Conservation (phyloP, 1,140 invertebrate species). For the Micrasema longulum region DNA sequence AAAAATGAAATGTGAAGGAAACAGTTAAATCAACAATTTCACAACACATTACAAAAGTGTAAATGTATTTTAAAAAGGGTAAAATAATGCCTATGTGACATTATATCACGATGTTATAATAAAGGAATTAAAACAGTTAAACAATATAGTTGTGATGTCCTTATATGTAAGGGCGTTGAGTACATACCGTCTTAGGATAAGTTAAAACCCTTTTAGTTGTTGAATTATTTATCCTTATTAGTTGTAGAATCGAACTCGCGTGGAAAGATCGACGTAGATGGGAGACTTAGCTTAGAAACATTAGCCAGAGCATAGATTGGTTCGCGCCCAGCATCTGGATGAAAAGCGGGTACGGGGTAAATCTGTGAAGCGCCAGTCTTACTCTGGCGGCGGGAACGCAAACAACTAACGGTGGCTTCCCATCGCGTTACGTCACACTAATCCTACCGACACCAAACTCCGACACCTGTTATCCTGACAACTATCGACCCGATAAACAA, state of each 20-base stretch:
- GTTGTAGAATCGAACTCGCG: conserved; percentile 10
- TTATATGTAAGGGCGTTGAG: no score
- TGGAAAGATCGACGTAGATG: conserved; percentile 8
- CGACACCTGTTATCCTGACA: conserved; percentile 23
- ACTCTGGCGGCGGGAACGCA: conserved; percentile 26
- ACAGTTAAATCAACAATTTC: no score
- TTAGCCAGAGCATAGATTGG: neutral
- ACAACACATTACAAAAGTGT: no score
- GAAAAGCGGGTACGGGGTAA: conserved; percentile 25
- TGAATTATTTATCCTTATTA: conserved; percentile 12
- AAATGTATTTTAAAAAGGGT: no score
- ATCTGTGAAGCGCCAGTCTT: conserved; percentile 26
- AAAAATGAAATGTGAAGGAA: no score
- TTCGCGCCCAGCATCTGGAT: conserved; percentile 29
- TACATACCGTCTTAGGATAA: no score
- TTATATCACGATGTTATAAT: no score
- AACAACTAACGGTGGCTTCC: conserved; percentile 31
- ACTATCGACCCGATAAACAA: no score
- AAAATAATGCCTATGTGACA: no score
- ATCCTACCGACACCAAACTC: neutral
- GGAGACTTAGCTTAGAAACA: neutral
- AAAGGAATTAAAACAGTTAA: no score
- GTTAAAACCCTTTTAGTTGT: no score
- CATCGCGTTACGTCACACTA: conserved; percentile 16
- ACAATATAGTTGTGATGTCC: no score